These are phyloP conservation scores for Echinops telfairi DNA, from an alignment of 2,113 vertebrate genomes.

Conservation along the genomic window DNA sequence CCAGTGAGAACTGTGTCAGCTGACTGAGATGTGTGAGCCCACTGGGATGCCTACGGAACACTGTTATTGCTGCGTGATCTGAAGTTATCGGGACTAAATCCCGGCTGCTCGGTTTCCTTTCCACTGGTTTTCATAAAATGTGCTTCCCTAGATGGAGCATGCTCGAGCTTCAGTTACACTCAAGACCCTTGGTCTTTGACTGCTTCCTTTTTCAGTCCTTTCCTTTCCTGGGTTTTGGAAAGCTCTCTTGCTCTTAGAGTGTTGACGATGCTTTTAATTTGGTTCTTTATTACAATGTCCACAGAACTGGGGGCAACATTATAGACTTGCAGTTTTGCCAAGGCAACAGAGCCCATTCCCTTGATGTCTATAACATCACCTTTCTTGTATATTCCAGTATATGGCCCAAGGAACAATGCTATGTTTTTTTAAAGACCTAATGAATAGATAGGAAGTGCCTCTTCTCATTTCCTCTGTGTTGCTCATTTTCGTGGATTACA, in stretches of 20 bases:
- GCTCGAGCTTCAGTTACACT: not conserved
- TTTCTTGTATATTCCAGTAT: not conserved
- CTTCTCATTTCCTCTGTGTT: not conserved
- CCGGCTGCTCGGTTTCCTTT: not conserved
- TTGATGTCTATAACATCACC: not conserved
- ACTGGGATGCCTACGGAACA: too few relatives aligned
- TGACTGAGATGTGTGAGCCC: too few relatives aligned
- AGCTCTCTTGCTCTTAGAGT: too few relatives aligned
- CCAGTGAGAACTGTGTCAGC: too few relatives aligned
- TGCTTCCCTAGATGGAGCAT: not conserved
- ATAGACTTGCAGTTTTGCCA: not conserved
- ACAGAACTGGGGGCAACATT: not conserved
- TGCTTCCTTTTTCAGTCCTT: not conserved
- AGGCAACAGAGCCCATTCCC: not conserved
- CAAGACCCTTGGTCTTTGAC: not conserved
- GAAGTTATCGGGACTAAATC: not conserved
- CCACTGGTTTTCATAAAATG: not conserved
- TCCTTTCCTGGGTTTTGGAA: not conserved
- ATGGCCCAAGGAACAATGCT: not conserved
- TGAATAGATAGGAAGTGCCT: not conserved
- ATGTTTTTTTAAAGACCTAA: not conserved
- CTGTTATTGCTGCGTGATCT: too few relatives aligned
- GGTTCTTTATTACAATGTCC: not conserved
- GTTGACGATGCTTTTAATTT: not conserved
- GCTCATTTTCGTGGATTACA: not conserved